Evolutionary conservation across 1,140 invertebrate genomes (phyloP), one percentile per base, ranked within the genome.

Genomic region (Carposina sasakii): DNA sequence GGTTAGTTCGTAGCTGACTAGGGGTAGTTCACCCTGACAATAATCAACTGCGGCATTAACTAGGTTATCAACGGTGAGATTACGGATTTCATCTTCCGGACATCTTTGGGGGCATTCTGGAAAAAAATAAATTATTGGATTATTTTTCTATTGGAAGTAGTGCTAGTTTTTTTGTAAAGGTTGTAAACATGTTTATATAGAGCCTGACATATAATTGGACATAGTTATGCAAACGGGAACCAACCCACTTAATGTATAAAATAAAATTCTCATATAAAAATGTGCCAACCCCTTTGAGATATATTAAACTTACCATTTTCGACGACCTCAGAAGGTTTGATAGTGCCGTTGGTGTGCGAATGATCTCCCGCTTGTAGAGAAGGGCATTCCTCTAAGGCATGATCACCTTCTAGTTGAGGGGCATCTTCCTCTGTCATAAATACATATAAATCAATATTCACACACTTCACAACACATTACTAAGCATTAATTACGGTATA

Each of bases 31-130:
- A 10, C 94, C 93, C 26, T 91, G 89, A 12, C 92, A 90, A 51
- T 95, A 95, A 63, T 91, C 90, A 10, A 91, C 89, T 5, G 94
- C 94, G 1, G 94, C 94, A 2, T 91, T 90, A 0, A 95, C 91
- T 22, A 96, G 66, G 51, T 91, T 90, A 26, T 93, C 92, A 64
- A 96, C 93, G 0, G 91, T 93, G 34, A 95, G 85, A 58, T 94
- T 92, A 28, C 91, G 88, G 24, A 90, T 91, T 44, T 87, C 87
- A 39, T 87, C 81, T 36, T 88, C 87, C 4, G 76, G 70, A 20
- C 67, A 65, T 52, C 61, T 58, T 16, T 85, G 76, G 31, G 70
- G 64, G n/a, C 70, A 83, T 52, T 86, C 83, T 86, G 83, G 33
- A 76, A 78, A 48, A 43, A 49, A 28, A 50, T 48, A 43, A 44